phyloP scores from a whole-genome alignment of 2,888 invertebrate species.

The Eupithecia dodoneata region DNA sequence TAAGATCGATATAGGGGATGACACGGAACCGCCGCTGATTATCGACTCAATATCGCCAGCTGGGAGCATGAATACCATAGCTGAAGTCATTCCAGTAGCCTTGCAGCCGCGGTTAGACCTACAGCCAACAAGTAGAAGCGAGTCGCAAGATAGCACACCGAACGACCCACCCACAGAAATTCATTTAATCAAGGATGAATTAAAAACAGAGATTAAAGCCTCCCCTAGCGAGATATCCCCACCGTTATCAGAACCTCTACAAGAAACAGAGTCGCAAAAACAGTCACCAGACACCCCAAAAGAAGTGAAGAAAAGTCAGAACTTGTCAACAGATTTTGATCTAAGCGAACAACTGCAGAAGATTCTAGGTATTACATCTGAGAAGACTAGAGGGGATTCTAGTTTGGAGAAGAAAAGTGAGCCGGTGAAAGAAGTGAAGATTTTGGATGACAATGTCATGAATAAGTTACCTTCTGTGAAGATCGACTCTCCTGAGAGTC shows the following conservation, averaged over 20 bases:
- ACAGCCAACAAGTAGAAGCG: slow-evolving; percentile 64
- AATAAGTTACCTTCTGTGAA: slow-evolving; percentile 77
- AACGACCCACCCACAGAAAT: slow-evolving; percentile 80
- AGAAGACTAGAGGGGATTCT: slow-evolving; percentile 71
- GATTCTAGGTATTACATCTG: slow-evolving; percentile 78
- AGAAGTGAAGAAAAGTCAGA: slow-evolving; percentile 80
- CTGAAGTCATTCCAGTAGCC: slow-evolving; percentile 76
- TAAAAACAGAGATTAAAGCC: slow-evolving; percentile 66
- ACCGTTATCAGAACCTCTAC: slow-evolving; percentile 64
- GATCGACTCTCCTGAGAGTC: slow-evolving; percentile 78
- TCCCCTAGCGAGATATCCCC: slow-evolving; percentile 80
- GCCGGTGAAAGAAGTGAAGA: slow-evolving; percentile 72
- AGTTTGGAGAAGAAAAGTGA: slow-evolving; percentile 70
- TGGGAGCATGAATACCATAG: slow-evolving; percentile 77
- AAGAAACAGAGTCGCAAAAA: slow-evolving; percentile 71
- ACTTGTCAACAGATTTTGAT: slow-evolving; percentile 80
- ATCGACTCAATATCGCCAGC: slow-evolving; percentile 76
- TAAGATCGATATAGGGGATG: slow-evolving; percentile 80
- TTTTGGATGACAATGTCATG: slow-evolving; percentile 63
- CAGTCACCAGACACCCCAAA: slow-evolving; percentile 77
- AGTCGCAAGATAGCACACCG: slow-evolving; percentile 75
- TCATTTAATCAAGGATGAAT: slow-evolving; percentile 68
- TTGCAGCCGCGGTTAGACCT: slow-evolving; percentile 71
- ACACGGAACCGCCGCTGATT: slow-evolving; percentile 79
- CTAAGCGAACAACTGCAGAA: slow-evolving; percentile 80